Percentiles rank a stretch among this genome's conserved stretches.
These are phyloP conservation scores for Nezara viridula DNA, from an alignment of 2,888 invertebrate species.

Conservation along the genomic window DNA sequence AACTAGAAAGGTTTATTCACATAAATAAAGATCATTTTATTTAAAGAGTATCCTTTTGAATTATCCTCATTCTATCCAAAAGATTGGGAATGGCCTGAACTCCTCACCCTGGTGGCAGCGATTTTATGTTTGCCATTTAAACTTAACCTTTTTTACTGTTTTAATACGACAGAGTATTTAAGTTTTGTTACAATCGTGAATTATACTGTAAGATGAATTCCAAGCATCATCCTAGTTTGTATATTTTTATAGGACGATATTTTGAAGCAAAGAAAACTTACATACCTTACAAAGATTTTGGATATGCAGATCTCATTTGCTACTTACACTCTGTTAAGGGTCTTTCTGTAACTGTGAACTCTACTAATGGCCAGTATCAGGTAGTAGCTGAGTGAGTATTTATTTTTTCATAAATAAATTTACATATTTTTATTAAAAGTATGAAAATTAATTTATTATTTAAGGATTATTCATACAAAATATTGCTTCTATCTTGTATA, in stretches of 20 bases:
- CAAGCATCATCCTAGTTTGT: no score
- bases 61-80: no score
- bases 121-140: no score
- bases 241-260: background rate
- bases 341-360: background rate
- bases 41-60: no score
- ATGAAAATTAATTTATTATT: no score
- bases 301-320: background rate
- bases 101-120: no score
- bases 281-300: background rate
- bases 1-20: no score
- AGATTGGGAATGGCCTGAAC: no score
- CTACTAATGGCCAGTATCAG: background rate
- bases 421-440: no score
- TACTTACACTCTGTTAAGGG: background rate
- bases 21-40: no score
- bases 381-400: background rate
- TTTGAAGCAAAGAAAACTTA: background rate
- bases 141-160: background rate
- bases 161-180: background rate
- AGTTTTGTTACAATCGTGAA: background rate
- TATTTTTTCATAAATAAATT: background rate
- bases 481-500: no score
- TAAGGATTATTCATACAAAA: no score
- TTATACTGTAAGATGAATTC: background rate